Percentiles rank a stretch among this genome's conserved stretches.
Conservation (phyloP, 2,888 invertebrate genomes). For the Urechis unicinctus region DNA sequence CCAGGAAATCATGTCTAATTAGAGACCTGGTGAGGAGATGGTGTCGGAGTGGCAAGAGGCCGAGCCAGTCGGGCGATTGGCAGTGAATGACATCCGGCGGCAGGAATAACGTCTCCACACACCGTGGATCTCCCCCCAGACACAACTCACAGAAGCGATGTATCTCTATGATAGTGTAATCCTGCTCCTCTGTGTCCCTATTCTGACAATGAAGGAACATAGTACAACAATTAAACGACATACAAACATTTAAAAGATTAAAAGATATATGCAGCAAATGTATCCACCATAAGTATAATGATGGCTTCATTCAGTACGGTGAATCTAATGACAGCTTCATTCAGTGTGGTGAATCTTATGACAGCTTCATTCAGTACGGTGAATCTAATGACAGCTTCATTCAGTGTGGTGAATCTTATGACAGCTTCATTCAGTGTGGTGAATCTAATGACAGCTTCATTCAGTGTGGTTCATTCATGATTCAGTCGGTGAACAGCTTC, state of each 20-base stretch:
- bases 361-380: too few relatives aligned
- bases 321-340: too few relatives aligned
- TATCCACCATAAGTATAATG: too few relatives aligned
- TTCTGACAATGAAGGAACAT: constrained; percentile 5
- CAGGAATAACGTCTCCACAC: constrained; percentile 38
- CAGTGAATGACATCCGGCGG: constrained; percentile 19
- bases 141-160: constrained; percentile 35
- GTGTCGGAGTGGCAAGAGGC: constrained; percentile 12
- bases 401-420: too few relatives aligned
- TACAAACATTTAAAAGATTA: neutral
- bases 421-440: too few relatives aligned
- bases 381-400: too few relatives aligned
- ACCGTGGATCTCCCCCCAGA: constrained; percentile 31
- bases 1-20: neutral
- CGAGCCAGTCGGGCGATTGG: constrained; percentile 22
- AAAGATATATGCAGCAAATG: too few relatives aligned
- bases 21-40: constrained; percentile 16
- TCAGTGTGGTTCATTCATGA: too few relatives aligned
- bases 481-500: too few relatives aligned
- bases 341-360: too few relatives aligned
- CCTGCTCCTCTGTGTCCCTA: constrained; percentile 24
- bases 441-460: too few relatives aligned
- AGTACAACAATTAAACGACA: neutral
- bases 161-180: constrained; percentile 39
- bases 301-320: too few relatives aligned